phyloP scores from a whole-genome alignment of 2,797 vertebrate genomes.

The Pterois miles region DNA sequence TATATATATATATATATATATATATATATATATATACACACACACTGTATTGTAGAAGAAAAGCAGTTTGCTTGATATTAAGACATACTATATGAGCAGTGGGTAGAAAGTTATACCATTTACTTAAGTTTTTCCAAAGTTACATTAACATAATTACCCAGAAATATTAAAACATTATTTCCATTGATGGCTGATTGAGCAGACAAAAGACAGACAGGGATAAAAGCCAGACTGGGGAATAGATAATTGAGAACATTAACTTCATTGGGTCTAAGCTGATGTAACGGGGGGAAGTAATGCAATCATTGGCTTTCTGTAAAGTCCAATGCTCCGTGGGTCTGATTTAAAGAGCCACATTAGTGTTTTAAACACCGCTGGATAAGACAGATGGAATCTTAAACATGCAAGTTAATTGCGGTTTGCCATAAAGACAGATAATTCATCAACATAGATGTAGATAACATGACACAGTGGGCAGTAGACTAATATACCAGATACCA shows the following conservation, averaged over 20 bases:
- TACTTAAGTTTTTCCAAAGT: not conserved
- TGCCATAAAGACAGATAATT: conserved; percentile 51
- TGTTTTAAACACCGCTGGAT: conserved; percentile 52
- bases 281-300: conserved; percentile 48
- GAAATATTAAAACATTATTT: conserved; percentile 36
- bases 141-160: conserved; percentile 21
- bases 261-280: conserved; percentile 48
- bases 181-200: conserved; percentile 44
- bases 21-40: too few species aligned
- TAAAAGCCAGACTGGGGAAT: conserved; percentile 48
- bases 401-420: conserved; percentile 53
- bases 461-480: conserved; percentile 45
- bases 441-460: conserved; percentile 59
- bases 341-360: conserved; percentile 64
- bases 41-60: too few species aligned
- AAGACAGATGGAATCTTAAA: conserved; percentile 62
- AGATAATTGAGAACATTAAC: conserved; percentile 65
- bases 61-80: too few species aligned
- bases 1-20: too few species aligned
- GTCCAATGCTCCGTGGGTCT: conserved; percentile 39
- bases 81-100: not conserved
- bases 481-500: conserved; percentile 39
- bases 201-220: conserved; percentile 35
- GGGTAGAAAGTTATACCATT: not conserved
- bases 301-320: conserved; percentile 68